Evolutionary conservation across 2,113 vertebrate species (phyloP), one percentile per base, ranked within the genome.

Genomic region (Bagarius yarrelli): DNA sequence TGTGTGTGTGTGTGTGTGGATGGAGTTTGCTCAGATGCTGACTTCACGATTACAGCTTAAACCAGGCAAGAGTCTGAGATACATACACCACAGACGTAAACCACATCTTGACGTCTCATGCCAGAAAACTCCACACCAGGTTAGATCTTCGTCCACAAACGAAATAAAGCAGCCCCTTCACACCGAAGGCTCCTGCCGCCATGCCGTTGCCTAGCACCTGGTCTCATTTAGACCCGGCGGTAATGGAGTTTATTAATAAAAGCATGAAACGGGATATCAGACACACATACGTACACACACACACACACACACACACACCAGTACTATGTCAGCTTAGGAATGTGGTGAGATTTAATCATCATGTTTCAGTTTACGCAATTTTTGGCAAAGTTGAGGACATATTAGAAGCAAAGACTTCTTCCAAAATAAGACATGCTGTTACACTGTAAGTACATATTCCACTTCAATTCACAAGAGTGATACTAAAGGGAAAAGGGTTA

Each of bases 201-300:
- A 13, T 80, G 44, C 79, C 30, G 79, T 80, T 80, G 67, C 78
- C 64, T 79, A 70, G 78, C 78, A 56, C 78, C 91, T 86, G 86
- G 89, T 86, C 90, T 89, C 83, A 91, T 91, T 91, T 86, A 85
- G 85, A 82, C 84, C 55, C 81, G 23, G 89, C 81, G 89, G 44
- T 86, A 88, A 88, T 87, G 87, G 89, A 87, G 89, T 91, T 91
- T 91, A 91, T 86, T 80, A 88, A 86, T 87, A 87, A 72, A 88
- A 91, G 91, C 91, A 93, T 89, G 88, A 90, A 90, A 92, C 57
- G 85, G 84, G 84, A 86, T 84, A 84, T 87, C 87, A 90, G 89
- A 87, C 80, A 80, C 75, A 80, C 61, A 44, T 19, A 30, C 56
- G 30, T 25, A 64, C 23, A 60, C 27, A 72, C 34, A 47, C 44